Percentiles rank a stretch among this genome's conserved stretches.
phyloP scores from a whole-genome alignment of 1,140 invertebrate species.

The Cylas formicarius region DNA sequence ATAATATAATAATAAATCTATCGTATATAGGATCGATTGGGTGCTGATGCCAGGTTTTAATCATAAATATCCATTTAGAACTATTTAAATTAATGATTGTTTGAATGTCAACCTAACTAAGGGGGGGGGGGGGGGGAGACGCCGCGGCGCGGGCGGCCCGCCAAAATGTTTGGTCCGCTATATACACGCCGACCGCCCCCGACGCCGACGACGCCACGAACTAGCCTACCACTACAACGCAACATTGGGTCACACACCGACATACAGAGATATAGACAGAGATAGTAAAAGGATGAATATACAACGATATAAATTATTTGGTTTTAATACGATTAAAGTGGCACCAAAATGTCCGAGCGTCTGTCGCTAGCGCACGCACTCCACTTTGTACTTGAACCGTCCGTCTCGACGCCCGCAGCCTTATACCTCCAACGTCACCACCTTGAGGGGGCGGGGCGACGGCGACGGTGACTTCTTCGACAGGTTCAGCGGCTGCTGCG shows the following conservation, averaged over 20 bases:
- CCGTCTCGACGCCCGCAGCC: not conserved
- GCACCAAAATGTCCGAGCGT: conserved; percentile 33
- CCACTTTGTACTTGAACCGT: conserved; percentile 38
- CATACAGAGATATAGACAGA: conserved; percentile 34
- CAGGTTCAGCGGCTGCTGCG: conserved; percentile 76
- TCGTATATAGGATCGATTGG: conserved; percentile 33
- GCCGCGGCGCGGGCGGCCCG: conserved; percentile 22
- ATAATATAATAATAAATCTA: conserved; percentile 35
- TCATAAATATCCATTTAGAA: conserved; percentile 37
- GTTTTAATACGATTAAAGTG: conserved; percentile 54
- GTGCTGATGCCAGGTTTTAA: conserved; percentile 38
- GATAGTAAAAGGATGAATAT: conserved; percentile 9
- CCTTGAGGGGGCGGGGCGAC: conserved; percentile 55
- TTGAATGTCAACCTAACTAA: conserved; percentile 36
- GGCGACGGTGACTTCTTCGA: conserved; percentile 83
- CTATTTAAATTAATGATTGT: conserved; percentile 42
- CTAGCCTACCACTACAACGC: conserved; percentile 31
- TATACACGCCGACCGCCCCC: conserved; percentile 35
- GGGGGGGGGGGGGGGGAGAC: conserved; percentile 24
- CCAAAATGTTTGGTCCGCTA: conserved; percentile 39
- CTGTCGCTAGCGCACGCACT: conserved; percentile 24
- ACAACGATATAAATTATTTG: conserved; percentile 46
- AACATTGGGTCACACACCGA: conserved; percentile 31
- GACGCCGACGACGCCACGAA: conserved; percentile 39
- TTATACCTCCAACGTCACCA: conserved; percentile 53